Percentiles rank a stretch among this genome's conserved stretches.
These are phyloP conservation scores for Myotis yumanensis DNA, from an alignment of 2,113 vertebrate genomes.

Conservation along the genomic window DNA sequence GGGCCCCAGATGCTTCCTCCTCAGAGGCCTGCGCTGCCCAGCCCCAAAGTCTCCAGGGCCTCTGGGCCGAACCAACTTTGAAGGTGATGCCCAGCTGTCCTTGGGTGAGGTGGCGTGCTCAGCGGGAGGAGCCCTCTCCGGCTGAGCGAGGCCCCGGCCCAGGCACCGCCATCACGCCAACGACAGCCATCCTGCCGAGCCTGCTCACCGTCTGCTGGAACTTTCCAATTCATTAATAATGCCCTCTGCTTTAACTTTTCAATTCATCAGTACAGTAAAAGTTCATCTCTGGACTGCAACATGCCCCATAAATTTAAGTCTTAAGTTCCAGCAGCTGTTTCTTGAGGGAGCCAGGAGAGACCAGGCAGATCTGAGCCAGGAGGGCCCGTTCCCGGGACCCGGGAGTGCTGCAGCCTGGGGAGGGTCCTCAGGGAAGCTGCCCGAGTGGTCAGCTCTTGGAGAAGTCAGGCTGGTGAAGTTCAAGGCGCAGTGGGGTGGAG, in stretches of 20 bases:
- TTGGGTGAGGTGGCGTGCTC: not conserved
- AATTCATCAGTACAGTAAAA: slow-evolving; percentile 35
- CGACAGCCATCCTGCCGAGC: not conserved
- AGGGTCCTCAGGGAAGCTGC: not conserved
- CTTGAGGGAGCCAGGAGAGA: not conserved
- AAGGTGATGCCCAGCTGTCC: not conserved
- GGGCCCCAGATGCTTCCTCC: not conserved
- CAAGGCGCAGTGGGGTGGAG: not conserved
- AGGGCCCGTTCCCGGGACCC: not conserved
- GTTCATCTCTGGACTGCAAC: slow-evolving; percentile 45
- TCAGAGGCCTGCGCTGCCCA: not conserved
- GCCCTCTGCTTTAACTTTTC: slow-evolving; percentile 45
- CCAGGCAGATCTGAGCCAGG: not conserved
- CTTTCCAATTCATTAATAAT: slow-evolving; percentile 64
- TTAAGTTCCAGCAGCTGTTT: slow-evolving; percentile 67
- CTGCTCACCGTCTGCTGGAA: slow-evolving; percentile 57
- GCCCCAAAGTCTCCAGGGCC: not conserved
- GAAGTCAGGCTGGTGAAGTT: not conserved
- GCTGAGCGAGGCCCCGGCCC: not conserved
- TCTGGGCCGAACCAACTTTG: too few species aligned
- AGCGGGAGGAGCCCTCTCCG: not conserved
- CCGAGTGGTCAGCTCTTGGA: not conserved
- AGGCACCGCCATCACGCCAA: not conserved
- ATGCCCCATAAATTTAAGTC: slow-evolving; percentile 51
- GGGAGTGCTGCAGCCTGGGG: not conserved